phyloP scores from a whole-genome alignment of 2,888 invertebrate species.

The Xylota segnis region DNA sequence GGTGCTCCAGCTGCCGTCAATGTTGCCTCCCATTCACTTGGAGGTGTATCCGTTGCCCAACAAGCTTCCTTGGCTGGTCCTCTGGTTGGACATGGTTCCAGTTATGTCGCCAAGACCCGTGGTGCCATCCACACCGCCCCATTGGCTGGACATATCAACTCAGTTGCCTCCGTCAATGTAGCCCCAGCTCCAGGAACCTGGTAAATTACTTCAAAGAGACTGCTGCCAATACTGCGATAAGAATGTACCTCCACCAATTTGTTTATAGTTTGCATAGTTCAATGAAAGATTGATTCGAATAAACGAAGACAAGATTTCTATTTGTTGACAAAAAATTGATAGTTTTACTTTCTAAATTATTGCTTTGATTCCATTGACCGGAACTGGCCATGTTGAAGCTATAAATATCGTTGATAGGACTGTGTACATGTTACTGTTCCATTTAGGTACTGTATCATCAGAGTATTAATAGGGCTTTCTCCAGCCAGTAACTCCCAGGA shows the following conservation, averaged over 20 bases:
- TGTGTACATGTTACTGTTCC: no score
- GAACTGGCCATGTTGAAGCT: no score
- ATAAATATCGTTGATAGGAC: no score
- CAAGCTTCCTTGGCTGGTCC: slow-evolving; percentile 82
- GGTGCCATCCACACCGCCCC: slow-evolving; percentile 82
- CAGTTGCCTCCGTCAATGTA: slow-evolving; percentile 81
- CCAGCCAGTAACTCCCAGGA: no score
- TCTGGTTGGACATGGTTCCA: slow-evolving; percentile 82
- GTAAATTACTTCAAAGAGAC: slow-evolving; percentile 10
- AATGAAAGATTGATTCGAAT: neutral
- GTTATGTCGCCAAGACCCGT: slow-evolving; percentile 81
- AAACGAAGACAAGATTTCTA: neutral
- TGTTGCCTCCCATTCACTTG: slow-evolving; percentile 57
- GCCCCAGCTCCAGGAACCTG: slow-evolving; percentile 82
- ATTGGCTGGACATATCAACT: slow-evolving; percentile 81
- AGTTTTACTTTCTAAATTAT: neutral
- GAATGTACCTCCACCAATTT: neutral
- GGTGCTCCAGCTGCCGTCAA: slow-evolving; percentile 63
- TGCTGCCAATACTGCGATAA: neutral
- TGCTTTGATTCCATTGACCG: no score
- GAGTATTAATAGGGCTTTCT: no score
- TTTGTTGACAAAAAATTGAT: neutral
- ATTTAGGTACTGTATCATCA: no score
- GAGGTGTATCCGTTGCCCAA: slow-evolving; percentile 78
- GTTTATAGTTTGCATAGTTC: slow-evolving; percentile 5